Evolutionary conservation across 2,113 vertebrate genomes (phyloP).

Genomic region (Neoarius graeffei): DNA sequence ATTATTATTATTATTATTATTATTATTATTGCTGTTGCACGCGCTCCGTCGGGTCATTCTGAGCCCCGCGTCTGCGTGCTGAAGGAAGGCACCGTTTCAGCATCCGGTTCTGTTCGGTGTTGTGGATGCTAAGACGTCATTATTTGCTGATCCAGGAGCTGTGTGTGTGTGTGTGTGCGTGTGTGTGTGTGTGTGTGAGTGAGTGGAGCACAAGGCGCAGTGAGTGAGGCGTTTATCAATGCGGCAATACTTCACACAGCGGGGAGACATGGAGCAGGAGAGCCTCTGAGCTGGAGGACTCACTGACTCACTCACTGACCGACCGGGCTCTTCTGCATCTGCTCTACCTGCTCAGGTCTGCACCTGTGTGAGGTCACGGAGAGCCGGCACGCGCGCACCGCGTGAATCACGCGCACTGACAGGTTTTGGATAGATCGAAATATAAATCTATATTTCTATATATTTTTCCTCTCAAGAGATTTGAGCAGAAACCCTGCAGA

Average conservation of each 20-base stretch:
- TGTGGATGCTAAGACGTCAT: slow-evolving; percentile 5
- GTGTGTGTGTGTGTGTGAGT: too few species aligned
- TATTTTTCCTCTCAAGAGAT: background rate
- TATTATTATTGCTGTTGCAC: background rate
- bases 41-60: background rate
- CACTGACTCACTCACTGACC: too few species aligned
- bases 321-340: background rate
- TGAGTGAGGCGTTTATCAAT: background rate
- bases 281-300: background rate
- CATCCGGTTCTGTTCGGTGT: background rate
- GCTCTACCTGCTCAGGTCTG: background rate
- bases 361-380: slow-evolving; percentile 23
- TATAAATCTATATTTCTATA: background rate
- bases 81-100: background rate
- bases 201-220: background rate
- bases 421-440: background rate
- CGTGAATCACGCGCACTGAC: slow-evolving; percentile 10
- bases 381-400: slow-evolving; percentile 5
- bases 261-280: background rate
- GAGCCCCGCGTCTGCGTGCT: background rate
- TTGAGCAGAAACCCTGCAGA: slow-evolving; percentile 76
- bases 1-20: background rate
- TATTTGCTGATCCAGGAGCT: background rate
- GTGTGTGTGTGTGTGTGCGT: background rate
- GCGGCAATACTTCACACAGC: background rate